Evolutionary conservation across 1,140 invertebrate genomes (phyloP), one percentile per base, ranked within the genome.

Genomic region (Octopus bimaculoides): DNA sequence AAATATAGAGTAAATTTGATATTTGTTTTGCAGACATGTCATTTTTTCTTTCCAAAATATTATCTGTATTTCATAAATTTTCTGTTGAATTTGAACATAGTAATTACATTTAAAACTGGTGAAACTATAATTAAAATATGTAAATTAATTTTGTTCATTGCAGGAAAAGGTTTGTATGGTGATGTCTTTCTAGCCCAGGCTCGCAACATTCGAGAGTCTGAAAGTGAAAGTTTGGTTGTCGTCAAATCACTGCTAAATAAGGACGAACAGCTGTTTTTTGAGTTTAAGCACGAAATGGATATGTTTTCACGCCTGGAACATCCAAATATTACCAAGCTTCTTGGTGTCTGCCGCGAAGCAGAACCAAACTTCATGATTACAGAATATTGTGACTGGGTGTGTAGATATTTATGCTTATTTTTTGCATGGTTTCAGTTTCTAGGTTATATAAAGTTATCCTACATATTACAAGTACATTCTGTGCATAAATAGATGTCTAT

Each of bases 301-400:
- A 91, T 97, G 86, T 94, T 97, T 87, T 92, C 93, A 41, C 94
- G 94, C 83, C 89, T 96, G 8, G 93, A 93, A 20, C 95, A 97
- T 88, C 93, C 94, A 75, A 94, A 96, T 86, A 92, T 98, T 0
- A 93, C 93, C 0, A 93, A 93, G 75, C 89, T 98, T 9, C 91
- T 96, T 71, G 96, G 95, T 0, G 90, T 97, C 14, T 96, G 95
- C 88, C 92, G 93, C 55, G 95, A 97, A 77, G 92, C 93, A 14
- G 95, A 97, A 81, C 96, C 96, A 0, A 94, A 96, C 87, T 96
- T 94, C 86, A 93, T 98, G 92, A 93, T 98, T 17, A 90, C 97
- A 6, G 96, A 98, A 87, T 95, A 96, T 86, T 96, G 95, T 52
- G 96, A 98, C 86, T 97, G 96, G 96, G 94, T 95, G 89, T 91